These are phyloP conservation scores for Agonopterix subpropinquella DNA, from an alignment of 2,888 invertebrate species.

Conservation along the genomic window DNA sequence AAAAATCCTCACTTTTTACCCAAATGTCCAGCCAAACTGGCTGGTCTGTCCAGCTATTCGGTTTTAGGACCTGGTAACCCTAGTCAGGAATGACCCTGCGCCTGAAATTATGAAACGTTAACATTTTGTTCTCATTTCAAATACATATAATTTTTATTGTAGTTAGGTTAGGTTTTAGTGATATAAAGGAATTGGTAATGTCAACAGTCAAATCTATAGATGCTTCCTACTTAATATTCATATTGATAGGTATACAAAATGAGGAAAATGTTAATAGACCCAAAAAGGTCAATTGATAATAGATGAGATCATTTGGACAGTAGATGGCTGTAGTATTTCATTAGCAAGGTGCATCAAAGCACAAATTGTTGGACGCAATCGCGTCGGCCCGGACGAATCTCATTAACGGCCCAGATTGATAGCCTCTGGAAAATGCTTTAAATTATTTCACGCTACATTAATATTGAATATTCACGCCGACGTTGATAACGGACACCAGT, in stretches of 20 bases:
- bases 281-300: conserved; percentile 2
- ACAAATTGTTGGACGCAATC: conserved; percentile 61
- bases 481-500: conserved; percentile 23
- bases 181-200: too few species aligned
- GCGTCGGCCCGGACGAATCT: conserved; percentile 56
- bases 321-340: conserved; percentile 39
- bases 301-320: conserved; percentile 9
- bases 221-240: too few species aligned
- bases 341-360: conserved; percentile 56
- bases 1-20: too few species aligned
- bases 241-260: too few species aligned
- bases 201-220: too few species aligned
- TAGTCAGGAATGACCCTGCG: neutral
- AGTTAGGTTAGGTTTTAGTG: neutral
- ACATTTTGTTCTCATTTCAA: too few species aligned
- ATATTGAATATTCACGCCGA: conserved; percentile 54
- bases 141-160: neutral
- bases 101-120: conserved; percentile 6
- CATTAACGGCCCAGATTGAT: conserved; percentile 67
- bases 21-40: too few species aligned
- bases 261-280: neutral
- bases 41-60: too few species aligned
- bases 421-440: conserved; percentile 61
- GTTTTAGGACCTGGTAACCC: too few species aligned
- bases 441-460: conserved; percentile 67